Evolutionary conservation across 2,113 vertebrate genomes (phyloP).

Genomic region (Sigmodon hispidus): DNA sequence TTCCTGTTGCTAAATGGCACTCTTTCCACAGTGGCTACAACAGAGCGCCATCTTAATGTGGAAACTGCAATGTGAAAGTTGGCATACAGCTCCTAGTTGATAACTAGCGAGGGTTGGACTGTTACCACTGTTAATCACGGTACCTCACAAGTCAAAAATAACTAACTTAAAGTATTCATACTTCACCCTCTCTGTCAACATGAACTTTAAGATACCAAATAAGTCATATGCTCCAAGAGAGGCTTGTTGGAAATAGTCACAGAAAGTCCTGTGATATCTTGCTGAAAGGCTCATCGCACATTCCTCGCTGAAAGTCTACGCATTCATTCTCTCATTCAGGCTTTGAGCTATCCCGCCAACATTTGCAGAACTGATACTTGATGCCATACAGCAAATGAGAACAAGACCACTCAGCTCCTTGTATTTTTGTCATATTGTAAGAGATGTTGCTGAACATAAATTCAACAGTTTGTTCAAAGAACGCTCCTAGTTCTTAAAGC

Average conservation of each 20-base stretch:
- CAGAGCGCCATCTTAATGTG: slow-evolving; percentile 63
- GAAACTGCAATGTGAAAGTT: slow-evolving; percentile 62
- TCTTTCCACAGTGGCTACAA: slow-evolving; percentile 61
- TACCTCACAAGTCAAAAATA: slow-evolving; percentile 75
- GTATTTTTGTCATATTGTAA: not conserved
- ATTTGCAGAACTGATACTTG: not conserved
- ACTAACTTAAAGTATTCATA: slow-evolving; percentile 51
- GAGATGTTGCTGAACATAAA: not conserved
- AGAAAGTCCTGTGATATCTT: slow-evolving; percentile 10
- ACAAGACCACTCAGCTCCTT: not conserved
- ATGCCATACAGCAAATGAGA: not conserved
- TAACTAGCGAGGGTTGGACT: slow-evolving; percentile 57
- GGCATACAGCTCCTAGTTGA: slow-evolving; percentile 67
- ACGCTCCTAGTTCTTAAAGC: not conserved
- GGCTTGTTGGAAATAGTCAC: slow-evolving; percentile 55
- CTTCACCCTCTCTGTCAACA: slow-evolving; percentile 72
- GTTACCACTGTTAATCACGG: slow-evolving; percentile 36
- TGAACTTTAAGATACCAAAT: slow-evolving; percentile 79
- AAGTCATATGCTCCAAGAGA: slow-evolving; percentile 57
- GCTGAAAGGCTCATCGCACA: not conserved
- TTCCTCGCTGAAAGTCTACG: not conserved
- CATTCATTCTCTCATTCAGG: not conserved
- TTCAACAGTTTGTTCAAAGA: not conserved
- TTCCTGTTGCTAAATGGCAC: slow-evolving; percentile 55
- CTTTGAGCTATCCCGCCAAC: not conserved